These are phyloP conservation scores for Gavia stellata DNA, from an alignment of 2,113 vertebrate species.

Conservation along the genomic window DNA sequence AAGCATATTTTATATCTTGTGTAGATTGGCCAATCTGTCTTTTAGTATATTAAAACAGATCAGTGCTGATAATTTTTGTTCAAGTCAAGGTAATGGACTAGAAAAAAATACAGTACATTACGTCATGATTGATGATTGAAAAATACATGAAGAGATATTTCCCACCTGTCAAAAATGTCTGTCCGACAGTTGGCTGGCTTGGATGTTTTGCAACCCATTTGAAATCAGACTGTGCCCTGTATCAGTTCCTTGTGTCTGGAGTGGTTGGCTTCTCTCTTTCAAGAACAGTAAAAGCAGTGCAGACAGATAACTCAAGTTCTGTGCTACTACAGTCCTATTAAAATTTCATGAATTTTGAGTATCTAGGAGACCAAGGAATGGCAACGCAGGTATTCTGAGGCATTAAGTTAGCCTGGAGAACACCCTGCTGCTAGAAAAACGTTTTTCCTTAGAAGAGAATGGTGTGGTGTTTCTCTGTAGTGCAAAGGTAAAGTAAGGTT, in stretches of 20 bases:
- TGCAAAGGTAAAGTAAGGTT: neutral
- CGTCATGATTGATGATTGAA: neutral
- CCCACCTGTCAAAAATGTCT: neutral
- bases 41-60: neutral
- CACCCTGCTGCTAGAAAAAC: neutral
- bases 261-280: neutral
- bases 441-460: neutral
- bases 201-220: neutral
- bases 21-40: neutral
- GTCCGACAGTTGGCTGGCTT: neutral
- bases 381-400: neutral
- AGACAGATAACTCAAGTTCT: neutral
- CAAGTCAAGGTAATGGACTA: neutral
- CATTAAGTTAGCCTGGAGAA: neutral
- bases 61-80: neutral
- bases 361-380: neutral
- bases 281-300: accelerated
- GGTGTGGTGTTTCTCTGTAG: neutral
- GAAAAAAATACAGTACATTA: neutral
- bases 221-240: neutral
- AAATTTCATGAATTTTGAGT: neutral
- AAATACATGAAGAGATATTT: neutral
- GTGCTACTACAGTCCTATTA: neutral
- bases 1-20: neutral
- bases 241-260: neutral